A percentile compares a stretch with the other conserved stretches of the same genome.
These are phyloP conservation scores for Nymphicus hollandicus DNA, from an alignment of 2,113 vertebrate species.

Conservation along the genomic window DNA sequence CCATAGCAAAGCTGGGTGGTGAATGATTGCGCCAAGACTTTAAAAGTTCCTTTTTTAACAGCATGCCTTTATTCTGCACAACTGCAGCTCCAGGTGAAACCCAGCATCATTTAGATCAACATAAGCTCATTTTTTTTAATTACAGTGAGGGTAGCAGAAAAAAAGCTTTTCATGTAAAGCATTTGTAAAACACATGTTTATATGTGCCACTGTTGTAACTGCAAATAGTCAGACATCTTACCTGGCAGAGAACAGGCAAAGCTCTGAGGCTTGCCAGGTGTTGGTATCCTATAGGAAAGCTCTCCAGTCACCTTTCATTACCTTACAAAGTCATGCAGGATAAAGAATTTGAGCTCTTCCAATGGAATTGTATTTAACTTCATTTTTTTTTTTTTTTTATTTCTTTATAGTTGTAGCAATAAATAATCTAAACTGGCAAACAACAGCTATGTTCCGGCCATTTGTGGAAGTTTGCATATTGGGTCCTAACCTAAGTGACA, in stretches of 20 bases:
- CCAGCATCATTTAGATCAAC: background rate
- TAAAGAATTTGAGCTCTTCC: background rate
- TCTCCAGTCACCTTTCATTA: background rate
- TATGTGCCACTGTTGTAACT: background rate
- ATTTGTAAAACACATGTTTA: background rate
- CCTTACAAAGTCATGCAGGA: background rate
- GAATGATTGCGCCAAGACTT: background rate
- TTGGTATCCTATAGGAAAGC: background rate
- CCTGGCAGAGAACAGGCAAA: background rate
- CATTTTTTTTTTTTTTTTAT: background rate
- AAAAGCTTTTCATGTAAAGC: background rate
- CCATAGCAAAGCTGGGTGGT: background rate
- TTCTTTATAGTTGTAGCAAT: conserved; percentile 84
- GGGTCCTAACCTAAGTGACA: conserved; percentile 91
- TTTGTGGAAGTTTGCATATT: conserved; percentile 94
- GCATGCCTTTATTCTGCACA: background rate
- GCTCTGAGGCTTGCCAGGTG: background rate
- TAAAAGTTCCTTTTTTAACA: background rate
- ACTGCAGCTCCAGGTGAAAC: background rate
- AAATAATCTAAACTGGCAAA: conserved; percentile 93
- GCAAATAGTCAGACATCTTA: background rate
- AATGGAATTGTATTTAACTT: background rate
- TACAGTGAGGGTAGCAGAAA: background rate
- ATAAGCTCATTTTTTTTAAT: background rate
- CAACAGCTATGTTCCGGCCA: conserved; percentile 93